These are phyloP conservation scores for Porites divaricata DNA, from an alignment of 92 coral and sea anemone genomes.

Conservation along the genomic window DNA sequence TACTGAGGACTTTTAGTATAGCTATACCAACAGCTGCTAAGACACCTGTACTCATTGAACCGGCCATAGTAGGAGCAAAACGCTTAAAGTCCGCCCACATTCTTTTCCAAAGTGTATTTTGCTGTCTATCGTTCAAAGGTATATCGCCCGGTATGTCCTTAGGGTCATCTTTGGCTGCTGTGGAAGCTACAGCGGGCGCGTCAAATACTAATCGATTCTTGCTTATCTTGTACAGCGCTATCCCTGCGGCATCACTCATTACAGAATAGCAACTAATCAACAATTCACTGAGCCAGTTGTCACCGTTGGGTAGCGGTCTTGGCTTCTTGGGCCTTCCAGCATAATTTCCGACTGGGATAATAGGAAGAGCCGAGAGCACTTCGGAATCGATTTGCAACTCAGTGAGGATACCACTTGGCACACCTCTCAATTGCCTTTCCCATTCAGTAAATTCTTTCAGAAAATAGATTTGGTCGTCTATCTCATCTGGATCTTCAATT, in stretches of 20 bases:
- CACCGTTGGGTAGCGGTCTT: constrained; percentile 24
- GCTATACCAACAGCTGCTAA: too few species aligned
- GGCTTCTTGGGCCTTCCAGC: background rate
- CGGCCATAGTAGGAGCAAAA: too few species aligned
- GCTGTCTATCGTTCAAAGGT: constrained; percentile 22
- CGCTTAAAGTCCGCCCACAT: too few species aligned
- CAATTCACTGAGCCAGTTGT: constrained; percentile 54
- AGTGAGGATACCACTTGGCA: background rate
- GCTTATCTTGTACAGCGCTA: constrained; percentile 1
- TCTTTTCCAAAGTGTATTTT: background rate
- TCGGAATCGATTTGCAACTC: background rate
- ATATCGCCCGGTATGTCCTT: constrained; percentile 12
- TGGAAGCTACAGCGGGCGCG: background rate
- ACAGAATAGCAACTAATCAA: constrained; percentile 29
- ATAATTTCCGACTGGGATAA: constrained; percentile 17
- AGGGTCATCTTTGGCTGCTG: background rate
- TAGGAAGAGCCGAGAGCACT: background rate
- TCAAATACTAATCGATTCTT: constrained; percentile 9
- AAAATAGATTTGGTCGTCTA: constrained; percentile 12
- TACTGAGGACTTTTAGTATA: too few species aligned
- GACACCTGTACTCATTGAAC: too few species aligned
- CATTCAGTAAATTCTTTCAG: background rate
- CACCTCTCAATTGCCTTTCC: background rate
- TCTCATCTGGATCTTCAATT: constrained; percentile 29
- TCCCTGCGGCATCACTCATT: constrained; percentile 1